A percentile compares a stretch with the other conserved stretches of the same genome.
phyloP scores from a whole-genome alignment of 2,888 invertebrate species.

The Amblyjoppa fuscipennis region DNA sequence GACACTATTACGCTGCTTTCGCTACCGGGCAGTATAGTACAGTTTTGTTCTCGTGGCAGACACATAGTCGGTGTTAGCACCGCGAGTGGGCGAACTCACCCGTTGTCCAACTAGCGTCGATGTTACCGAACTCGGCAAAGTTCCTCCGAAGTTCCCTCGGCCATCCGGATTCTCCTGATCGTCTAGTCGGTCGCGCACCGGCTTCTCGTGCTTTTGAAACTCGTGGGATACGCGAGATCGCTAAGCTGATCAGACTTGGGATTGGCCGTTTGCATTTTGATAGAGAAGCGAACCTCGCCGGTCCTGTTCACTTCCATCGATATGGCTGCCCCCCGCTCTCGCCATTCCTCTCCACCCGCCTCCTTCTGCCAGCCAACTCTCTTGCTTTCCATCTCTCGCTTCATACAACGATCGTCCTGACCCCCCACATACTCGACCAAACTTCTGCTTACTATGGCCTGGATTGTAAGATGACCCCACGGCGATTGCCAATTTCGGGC shows the following conservation, averaged over 20 bases:
- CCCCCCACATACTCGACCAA: slow-evolving; percentile 27
- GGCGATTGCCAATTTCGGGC: not conserved
- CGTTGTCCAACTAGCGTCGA: slow-evolving; percentile 60
- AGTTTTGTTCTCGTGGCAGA: slow-evolving; percentile 52
- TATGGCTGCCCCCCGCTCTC: slow-evolving; percentile 14
- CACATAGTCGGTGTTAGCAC: slow-evolving; percentile 38
- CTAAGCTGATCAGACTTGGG: slow-evolving; percentile 73
- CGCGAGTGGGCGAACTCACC: slow-evolving; percentile 12
- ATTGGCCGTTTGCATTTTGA: slow-evolving; percentile 78
- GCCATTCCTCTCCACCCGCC: not conserved
- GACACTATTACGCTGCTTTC: slow-evolving; percentile 31
- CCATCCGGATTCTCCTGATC: slow-evolving; percentile 54
- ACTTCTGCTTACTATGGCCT: not conserved
- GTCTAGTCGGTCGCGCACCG: slow-evolving; percentile 47
- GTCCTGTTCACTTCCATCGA: slow-evolving; percentile 22
- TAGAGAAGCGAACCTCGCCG: slow-evolving; percentile 63
- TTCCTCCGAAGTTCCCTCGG: slow-evolving; percentile 55
- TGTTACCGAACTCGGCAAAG: slow-evolving; percentile 61
- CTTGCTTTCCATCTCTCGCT: slow-evolving; percentile 17
- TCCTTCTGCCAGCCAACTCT: not conserved
- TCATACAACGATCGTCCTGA: slow-evolving; percentile 18
- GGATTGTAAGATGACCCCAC: slow-evolving; percentile 5
- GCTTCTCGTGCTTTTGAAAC: slow-evolving; percentile 30
- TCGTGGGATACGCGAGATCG: slow-evolving; percentile 55
- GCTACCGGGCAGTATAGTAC: slow-evolving; percentile 28